phyloP scores from a whole-genome alignment of 2,113 vertebrate genomes.

The Pholis gunnellus region DNA sequence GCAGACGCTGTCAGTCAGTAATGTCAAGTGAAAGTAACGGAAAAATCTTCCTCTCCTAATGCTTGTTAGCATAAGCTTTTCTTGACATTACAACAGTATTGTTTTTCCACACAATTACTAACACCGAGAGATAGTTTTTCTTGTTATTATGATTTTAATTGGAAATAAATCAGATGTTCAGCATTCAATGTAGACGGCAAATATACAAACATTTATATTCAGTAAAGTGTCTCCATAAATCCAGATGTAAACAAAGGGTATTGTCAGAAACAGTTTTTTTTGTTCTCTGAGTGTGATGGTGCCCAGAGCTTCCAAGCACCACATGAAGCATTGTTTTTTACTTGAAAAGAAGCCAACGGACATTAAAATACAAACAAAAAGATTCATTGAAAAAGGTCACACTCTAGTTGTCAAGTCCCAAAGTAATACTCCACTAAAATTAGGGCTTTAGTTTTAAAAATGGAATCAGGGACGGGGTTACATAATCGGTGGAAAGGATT shows the following conservation, averaged over 20 bases:
- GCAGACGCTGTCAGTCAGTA: constrained; percentile 6
- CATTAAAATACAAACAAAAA: not conserved
- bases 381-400: constrained; percentile 6
- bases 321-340: constrained; percentile 1
- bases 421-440: constrained; percentile 8
- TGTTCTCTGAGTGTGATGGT: constrained; percentile 4
- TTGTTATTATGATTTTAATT: not conserved
- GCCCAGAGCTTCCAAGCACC: constrained; percentile 10
- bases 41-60: not conserved
- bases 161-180: not conserved
- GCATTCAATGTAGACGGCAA: not conserved
- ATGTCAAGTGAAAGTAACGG: constrained; percentile 11
- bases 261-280: constrained; percentile 17
- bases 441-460: constrained; percentile 13
- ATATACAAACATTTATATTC: constrained; percentile 1
- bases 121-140: not conserved
- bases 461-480: not conserved
- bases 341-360: constrained; percentile 6
- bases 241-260: constrained; percentile 14
- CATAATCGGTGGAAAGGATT: not conserved
- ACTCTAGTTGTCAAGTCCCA: not conserved
- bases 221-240: constrained; percentile 7
- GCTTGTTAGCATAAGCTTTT: constrained; percentile 4
- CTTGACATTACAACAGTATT: not conserved
- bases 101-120: not conserved